A percentile compares a stretch with the other conserved stretches of the same genome.
Evolutionary conservation across 2,113 vertebrate genomes (phyloP).

Genomic region (Ammodytes dubius): DNA sequence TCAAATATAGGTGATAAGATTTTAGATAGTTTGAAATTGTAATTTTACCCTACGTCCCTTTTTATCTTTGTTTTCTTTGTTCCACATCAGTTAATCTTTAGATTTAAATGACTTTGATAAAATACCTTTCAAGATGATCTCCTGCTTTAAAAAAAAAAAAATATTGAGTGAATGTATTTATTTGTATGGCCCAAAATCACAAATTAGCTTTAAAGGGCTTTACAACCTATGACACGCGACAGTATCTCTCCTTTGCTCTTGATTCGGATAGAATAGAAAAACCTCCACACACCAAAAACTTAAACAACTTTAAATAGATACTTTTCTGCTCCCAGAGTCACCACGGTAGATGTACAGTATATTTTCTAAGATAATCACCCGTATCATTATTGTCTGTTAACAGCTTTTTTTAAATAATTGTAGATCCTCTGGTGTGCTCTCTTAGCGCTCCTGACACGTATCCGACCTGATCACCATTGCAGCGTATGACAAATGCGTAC

Average conservation of each 20-base stretch:
- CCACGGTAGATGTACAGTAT: constrained; percentile 15
- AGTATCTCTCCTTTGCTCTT: not conserved
- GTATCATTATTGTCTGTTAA: constrained; percentile 32
- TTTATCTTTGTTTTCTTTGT: not conserved
- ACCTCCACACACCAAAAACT: not conserved
- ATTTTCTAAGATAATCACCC: constrained; percentile 32
- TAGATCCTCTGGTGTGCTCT: constrained; percentile 51
- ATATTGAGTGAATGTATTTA: not conserved
- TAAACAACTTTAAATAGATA: not conserved
- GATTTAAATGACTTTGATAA: constrained; percentile 12
- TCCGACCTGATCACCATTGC: constrained; percentile 47
- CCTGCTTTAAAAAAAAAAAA: constrained; percentile 2
- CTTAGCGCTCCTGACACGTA: constrained; percentile 30
- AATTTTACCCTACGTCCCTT: not conserved
- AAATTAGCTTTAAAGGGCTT: constrained; percentile 10
- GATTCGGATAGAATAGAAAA: not conserved
- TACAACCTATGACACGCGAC: not conserved
- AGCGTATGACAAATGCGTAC: constrained; percentile 26
- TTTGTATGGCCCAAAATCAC: not conserved
- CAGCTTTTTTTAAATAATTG: constrained; percentile 55
- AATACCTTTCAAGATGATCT: constrained; percentile 14
- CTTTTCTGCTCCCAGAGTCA: constrained; percentile 11
- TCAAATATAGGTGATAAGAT: constrained; percentile 17
- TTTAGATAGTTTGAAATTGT: constrained; percentile 25
- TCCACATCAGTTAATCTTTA: not conserved